phyloP scores from a whole-genome alignment of 1,140 invertebrate genomes.

The Drosophila pachea region DNA sequence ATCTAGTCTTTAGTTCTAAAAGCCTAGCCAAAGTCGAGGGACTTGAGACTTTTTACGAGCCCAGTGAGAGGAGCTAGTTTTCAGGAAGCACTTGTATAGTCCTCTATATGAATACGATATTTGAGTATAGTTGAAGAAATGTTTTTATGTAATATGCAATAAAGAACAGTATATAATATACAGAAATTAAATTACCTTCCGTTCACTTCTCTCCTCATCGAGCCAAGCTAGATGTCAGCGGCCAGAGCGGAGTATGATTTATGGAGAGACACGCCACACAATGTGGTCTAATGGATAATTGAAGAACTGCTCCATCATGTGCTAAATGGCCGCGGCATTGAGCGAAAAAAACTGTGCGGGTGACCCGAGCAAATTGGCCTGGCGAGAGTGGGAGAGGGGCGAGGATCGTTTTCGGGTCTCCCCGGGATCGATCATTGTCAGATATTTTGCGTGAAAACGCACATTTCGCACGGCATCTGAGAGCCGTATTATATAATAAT shows the following conservation, averaged over 20 bases:
- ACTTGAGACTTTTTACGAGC: slow-evolving; percentile 24
- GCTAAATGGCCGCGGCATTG: slow-evolving; percentile 58
- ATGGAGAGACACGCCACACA: slow-evolving; percentile 34
- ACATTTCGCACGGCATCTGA: slow-evolving; percentile 52
- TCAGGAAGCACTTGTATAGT: slow-evolving; percentile 11
- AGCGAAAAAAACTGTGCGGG: slow-evolving; percentile 54
- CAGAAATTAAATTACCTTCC: background rate
- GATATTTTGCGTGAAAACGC: slow-evolving; percentile 68
- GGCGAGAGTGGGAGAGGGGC: background rate
- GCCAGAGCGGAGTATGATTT: slow-evolving; percentile 40
- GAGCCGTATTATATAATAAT: slow-evolving; percentile 65
- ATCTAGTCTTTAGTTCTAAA: slow-evolving; percentile 23
- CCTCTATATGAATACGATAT: background rate
- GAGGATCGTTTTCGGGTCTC: slow-evolving; percentile 18
- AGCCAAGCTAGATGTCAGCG: slow-evolving; percentile 46
- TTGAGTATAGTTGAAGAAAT: slow-evolving; percentile 42
- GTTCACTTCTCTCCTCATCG: background rate
- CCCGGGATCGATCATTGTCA: slow-evolving; percentile 55
- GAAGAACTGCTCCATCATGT: slow-evolving; percentile 70
- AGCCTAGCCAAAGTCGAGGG: slow-evolving; percentile 23
- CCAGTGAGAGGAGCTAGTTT: slow-evolving; percentile 45
- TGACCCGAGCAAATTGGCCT: slow-evolving; percentile 61
- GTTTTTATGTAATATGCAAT: slow-evolving; percentile 66
- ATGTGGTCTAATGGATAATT: slow-evolving; percentile 5
- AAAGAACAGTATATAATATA: slow-evolving; percentile 46